phyloP scores from a whole-genome alignment of 64 coral and sea anemone genomes.

The Montipora foliosa region DNA sequence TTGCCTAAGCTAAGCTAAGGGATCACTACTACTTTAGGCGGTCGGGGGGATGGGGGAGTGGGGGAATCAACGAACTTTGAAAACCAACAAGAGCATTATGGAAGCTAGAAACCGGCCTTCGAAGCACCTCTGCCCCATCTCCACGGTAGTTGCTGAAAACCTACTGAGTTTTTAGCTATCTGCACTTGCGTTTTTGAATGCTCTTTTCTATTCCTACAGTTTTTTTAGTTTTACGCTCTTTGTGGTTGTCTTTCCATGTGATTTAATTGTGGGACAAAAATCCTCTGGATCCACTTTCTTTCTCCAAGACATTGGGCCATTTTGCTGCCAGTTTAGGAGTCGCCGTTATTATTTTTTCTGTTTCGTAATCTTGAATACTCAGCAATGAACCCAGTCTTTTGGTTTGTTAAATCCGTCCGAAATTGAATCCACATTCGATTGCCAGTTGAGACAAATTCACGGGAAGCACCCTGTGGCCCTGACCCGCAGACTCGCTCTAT shows the following conservation, averaged over 20 bases:
- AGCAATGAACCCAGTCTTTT: slow-evolving; percentile 88
- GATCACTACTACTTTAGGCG: no score
- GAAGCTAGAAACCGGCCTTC: no score
- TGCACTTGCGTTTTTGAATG: not conserved
- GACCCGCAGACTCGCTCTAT: slow-evolving; percentile 76
- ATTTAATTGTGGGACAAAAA: not conserved
- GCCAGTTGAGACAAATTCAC: slow-evolving; percentile 71
- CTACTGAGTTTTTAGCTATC: not conserved
- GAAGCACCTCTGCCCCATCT: no score
- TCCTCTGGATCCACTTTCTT: not conserved
- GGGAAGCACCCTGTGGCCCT: not conserved
- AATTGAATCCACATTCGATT: slow-evolving; percentile 88
- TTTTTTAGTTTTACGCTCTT: not conserved
- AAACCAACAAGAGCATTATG: no score
- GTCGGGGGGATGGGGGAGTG: no score
- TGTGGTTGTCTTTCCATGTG: not conserved
- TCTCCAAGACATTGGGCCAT: not conserved
- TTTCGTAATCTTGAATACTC: slow-evolving; percentile 77
- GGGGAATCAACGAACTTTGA: no score
- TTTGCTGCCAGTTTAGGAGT: not conserved
- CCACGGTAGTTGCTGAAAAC: not conserved
- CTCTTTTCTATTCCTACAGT: not conserved
- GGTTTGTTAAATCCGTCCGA: slow-evolving; percentile 66
- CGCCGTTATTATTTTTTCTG: not conserved
- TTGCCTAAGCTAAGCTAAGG: no score